Percentiles rank a stretch among this genome's conserved stretches.
Evolutionary conservation across 2,797 vertebrate genomes (phyloP).

Genomic region (Gadopsis bispinosus): DNA sequence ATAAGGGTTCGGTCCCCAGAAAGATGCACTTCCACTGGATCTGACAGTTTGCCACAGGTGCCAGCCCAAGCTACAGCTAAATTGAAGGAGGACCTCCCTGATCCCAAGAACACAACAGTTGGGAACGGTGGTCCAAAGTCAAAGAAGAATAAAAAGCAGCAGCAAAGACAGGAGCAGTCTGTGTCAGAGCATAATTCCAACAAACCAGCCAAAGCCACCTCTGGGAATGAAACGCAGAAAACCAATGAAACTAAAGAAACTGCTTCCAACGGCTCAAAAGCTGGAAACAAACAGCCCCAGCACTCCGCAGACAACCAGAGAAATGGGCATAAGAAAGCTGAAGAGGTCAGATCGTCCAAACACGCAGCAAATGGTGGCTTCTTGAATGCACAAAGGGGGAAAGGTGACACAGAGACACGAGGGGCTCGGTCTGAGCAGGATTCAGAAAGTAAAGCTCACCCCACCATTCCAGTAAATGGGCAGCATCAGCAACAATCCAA

Average conservation of each 20-base stretch:
- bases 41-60: conserved; percentile 72
- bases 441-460: conserved; percentile 73
- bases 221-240: conserved; percentile 76
- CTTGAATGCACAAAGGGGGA: conserved; percentile 72
- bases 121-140: conserved; percentile 81
- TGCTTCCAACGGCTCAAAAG: conserved; percentile 68
- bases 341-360: conserved; percentile 77
- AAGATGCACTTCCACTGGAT: conserved; percentile 80
- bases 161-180: conserved; percentile 79
- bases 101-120: conserved; percentile 75
- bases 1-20: conserved; percentile 94
- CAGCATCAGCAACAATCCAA: conserved; percentile 90
- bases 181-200: conserved; percentile 69
- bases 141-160: conserved; percentile 93
- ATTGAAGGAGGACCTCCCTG: conserved; percentile 82
- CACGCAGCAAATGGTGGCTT: conserved; percentile 69
- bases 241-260: conserved; percentile 75
- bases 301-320: conserved; percentile 75
- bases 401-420: conserved; percentile 76
- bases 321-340: conserved; percentile 77
- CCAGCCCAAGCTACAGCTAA: conserved; percentile 70
- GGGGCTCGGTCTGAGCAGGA: conserved; percentile 79
- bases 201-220: conserved; percentile 74
- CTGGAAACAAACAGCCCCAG: conserved; percentile 75
- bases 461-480: conserved; percentile 72